These are phyloP conservation scores for Amblyraja radiata DNA, from an alignment of 2,797 vertebrate species.

Conservation along the genomic window DNA sequence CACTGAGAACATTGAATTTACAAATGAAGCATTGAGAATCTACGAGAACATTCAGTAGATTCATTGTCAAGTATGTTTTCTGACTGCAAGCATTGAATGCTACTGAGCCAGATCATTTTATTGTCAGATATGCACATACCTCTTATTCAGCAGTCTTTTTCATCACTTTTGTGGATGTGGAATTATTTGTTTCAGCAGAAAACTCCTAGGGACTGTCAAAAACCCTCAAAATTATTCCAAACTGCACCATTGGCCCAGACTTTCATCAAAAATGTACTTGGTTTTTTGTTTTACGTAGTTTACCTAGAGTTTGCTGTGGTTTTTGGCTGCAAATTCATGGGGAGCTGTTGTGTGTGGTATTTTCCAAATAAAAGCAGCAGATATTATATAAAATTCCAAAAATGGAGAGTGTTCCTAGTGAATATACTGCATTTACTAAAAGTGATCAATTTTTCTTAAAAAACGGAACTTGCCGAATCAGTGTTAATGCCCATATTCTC, in stretches of 20 bases:
- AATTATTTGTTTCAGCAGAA: neutral
- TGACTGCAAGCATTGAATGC: neutral
- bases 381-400: neutral
- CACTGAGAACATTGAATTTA: neutral
- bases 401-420: neutral
- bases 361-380: neutral
- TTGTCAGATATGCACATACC: neutral
- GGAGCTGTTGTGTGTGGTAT: neutral
- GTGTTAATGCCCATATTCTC: neutral
- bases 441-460: neutral
- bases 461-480: neutral
- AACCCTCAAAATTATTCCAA: neutral
- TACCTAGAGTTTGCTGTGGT: neutral
- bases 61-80: neutral
- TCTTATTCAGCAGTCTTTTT: neutral
- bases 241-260: neutral
- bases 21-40: constrained; percentile 8
- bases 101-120: neutral
- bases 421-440: neutral
- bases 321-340: neutral
- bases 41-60: neutral
- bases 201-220: neutral
- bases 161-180: neutral
- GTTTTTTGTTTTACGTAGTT: neutral
- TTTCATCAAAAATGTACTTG: neutral